Evolutionary conservation across 2,797 vertebrate genomes (phyloP), one percentile per base, ranked within the genome.

Genomic region (Catamblyrhynchus diadema): DNA sequence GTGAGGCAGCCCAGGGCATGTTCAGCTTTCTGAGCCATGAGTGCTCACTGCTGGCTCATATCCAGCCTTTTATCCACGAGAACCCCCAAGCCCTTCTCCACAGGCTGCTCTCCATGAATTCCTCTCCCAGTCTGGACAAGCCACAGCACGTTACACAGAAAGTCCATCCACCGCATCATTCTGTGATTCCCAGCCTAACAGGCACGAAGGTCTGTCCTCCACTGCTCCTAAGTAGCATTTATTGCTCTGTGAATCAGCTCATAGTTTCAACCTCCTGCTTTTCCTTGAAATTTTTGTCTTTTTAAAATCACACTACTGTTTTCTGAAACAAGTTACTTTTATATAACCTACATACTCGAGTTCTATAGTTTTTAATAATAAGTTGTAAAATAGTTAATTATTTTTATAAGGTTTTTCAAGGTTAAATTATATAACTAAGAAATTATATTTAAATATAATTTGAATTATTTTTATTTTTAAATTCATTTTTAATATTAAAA

Each of bases 1-100:
- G 1, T 14, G 5, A 37, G 2, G 5, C n/a, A 75, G 42, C n/a
- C 4, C 86, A 56, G 20, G 16, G 21, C 28, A 42, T 1, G 0
- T 12, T 3, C 15, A 10, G 28, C 32, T 44, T 56, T 18, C 35
- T 30, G 30, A 47, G 42, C 56, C 9, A 19, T 0, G 2, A 50
- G 27, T 0, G 0, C 28, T 50, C 48, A 10, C 0, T 25, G 57
- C 44, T 33, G 33, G 41, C 35, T 61, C 64, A 10, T 2, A 8
- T 27, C 50, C 71, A 77, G 50, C 44, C 30, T 51, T 50, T 30
- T 4, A 51, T 3, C 56, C 79, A 30, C 0, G 9, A 62, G 56
- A 88, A 56, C 6, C 18, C 21, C n/a, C 50, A 44, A 64, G 64
- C 27, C 25, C 33, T 83, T 59, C 39, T 14, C 51, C 51, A 27